Evolutionary conservation across 2,888 invertebrate genomes (phyloP), one percentile per base, ranked within the genome.

Genomic region (Crocallis elinguaria): DNA sequence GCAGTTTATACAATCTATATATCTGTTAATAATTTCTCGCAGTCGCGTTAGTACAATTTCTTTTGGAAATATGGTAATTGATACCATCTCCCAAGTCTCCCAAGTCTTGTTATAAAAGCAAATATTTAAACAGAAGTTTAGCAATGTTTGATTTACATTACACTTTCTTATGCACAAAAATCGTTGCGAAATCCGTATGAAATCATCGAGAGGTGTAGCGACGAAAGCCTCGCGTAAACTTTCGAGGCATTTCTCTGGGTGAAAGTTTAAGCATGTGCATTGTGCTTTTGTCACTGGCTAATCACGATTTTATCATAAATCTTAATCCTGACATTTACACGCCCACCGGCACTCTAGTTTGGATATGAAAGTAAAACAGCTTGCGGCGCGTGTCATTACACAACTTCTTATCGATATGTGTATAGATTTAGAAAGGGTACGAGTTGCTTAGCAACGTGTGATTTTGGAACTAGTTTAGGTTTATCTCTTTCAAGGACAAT

Each of bases 211-310:
- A 43, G 48, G 23, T 48, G 46, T 25, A 52, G 33, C 53, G 49
- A 52, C 49, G 48, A 62, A 60, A 56, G 62, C 48, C 46, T 52
- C 43, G 60, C 60, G 60, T 61, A 65, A 69, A 84, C 87, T 88
- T 88, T 88, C 88, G 72, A 83, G 62, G 54, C 82, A 88, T 86
- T 87, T 85, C 86, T 72, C 78, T 73, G 52, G 76, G 89, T 84
- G 90, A 90, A 90, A 89, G 90, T 88, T 73, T 75, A 72, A 77
- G 30, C 48, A 70, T 69, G 71, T 75, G 79, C 78, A 86, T 86
- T 88, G 86, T 88, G 78, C 75, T 81, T 86, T 86, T 87, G 88
- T 89, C 86, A 84, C 77, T 79, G 68, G 67, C 72, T 79, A 84
- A 86, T 86, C 82, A 77, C 73, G 75, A 66, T 80, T 84, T 83